Evolutionary conservation across 2,797 vertebrate genomes (phyloP).

Genomic region (Microhierax caerulescens): DNA sequence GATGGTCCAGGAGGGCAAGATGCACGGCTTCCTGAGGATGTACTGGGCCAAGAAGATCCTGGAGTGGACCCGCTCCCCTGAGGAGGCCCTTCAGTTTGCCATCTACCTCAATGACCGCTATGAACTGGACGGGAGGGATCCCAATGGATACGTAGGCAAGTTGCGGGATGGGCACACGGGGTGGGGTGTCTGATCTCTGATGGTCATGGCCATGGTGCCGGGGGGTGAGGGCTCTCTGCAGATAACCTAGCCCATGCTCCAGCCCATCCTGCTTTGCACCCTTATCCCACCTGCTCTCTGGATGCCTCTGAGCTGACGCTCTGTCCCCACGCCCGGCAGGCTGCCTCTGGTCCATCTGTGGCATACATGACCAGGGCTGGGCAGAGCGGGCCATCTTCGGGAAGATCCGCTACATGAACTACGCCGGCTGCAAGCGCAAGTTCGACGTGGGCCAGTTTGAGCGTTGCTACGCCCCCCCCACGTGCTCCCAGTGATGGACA

Average conservation of each 20-base stretch:
- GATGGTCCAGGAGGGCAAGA: conserved; percentile 87
- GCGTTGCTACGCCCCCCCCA: conserved; percentile 73
- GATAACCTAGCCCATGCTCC: not conserved
- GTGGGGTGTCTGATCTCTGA: not conserved
- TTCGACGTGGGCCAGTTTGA: conserved; percentile 85
- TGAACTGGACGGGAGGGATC: conserved; percentile 86
- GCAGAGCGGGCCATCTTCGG: conserved; percentile 83
- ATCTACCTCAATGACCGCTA: conserved; percentile 90
- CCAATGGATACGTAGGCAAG: conserved; percentile 88
- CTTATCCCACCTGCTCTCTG: not conserved
- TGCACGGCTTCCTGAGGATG: conserved; percentile 90
- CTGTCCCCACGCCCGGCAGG: conserved; percentile 54
- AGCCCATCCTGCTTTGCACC: not conserved
- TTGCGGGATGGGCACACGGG: rapidly evolving
- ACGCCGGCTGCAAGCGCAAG: conserved; percentile 89
- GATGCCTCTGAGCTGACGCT: rapidly evolving
- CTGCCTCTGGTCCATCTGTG: conserved; percentile 92
- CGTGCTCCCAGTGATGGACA: not conserved
- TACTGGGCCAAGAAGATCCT: conserved; percentile 96
- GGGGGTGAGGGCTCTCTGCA: not conserved
- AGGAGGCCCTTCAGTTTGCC: conserved; percentile 84
- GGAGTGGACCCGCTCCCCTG: conserved; percentile 87
- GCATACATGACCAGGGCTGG: conserved; percentile 90
- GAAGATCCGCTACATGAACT: conserved; percentile 94
- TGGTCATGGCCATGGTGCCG: not conserved